Percentiles rank a stretch among this genome's conserved stretches.
phyloP scores from a whole-genome alignment of 2,888 invertebrate genomes.

The Xylocampa areola region DNA sequence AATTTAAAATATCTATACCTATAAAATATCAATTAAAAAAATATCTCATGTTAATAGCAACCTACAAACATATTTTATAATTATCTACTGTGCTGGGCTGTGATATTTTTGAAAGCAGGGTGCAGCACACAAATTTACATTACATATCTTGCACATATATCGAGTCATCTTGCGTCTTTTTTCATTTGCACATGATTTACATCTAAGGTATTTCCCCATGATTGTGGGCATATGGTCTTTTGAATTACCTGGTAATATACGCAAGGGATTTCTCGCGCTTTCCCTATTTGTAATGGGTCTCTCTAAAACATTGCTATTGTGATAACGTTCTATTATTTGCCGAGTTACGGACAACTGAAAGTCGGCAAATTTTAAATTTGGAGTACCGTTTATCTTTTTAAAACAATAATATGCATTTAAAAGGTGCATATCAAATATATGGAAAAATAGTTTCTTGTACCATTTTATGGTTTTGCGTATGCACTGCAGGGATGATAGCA shows the following conservation, averaged over 20 bases:
- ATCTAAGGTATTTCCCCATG: conserved; percentile 29
- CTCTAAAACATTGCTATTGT: conserved; percentile 19
- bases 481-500: conserved; percentile 26
- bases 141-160: conserved; percentile 34
- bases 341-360: conserved; percentile 18
- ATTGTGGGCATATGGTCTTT: conserved; percentile 19
- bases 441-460: conserved; percentile 41
- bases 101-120: conserved; percentile 25
- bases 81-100: conserved; percentile 18
- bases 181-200: conserved; percentile 34
- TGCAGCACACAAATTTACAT: conserved; percentile 35
- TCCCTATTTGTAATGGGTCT: conserved; percentile 12
- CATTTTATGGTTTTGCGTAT: conserved; percentile 34
- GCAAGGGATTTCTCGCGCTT: conserved; percentile 16
- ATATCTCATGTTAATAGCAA: conserved; percentile 17
- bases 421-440: conserved; percentile 28
- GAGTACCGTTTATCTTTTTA: conserved; percentile 14
- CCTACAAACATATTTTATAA: conserved; percentile 16
- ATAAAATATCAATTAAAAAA: conserved; percentile 14
- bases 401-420: conserved; percentile 25
- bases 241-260: conserved; percentile 17
- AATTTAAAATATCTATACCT: conserved; percentile 17
- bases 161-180: conserved; percentile 38
- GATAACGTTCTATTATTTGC: conserved; percentile 23
- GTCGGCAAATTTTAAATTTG: conserved; percentile 21